Evolutionary conservation across 30 jellyfish, hydroid and myxozoan genomes (phyloP).

Genomic region (Morbakka virulenta): DNA sequence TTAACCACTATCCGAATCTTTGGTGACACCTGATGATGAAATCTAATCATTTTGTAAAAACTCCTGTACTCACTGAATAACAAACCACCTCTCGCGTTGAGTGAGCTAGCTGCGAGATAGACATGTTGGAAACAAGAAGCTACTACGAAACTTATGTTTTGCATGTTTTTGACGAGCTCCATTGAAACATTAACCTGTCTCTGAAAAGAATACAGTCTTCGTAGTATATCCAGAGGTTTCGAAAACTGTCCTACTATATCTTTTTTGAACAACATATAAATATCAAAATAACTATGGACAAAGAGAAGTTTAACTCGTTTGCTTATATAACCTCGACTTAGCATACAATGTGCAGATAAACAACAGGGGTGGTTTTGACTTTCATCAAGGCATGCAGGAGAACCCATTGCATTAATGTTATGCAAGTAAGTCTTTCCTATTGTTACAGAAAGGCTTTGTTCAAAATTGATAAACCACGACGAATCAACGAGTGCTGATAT

Average conservation of each 20-base stretch:
- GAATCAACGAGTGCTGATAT: slow-evolving; percentile 61
- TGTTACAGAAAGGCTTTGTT: slow-evolving; percentile 25
- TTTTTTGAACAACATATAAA: slow-evolving; percentile 21
- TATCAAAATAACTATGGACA: slow-evolving; percentile 58
- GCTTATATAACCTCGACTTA: slow-evolving; percentile 36
- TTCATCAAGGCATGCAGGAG: slow-evolving; percentile 58
- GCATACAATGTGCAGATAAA: slow-evolving; percentile 66
- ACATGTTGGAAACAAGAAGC: slow-evolving; percentile 86
- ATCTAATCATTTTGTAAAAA: slow-evolving; percentile 36
- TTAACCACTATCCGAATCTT: slow-evolving; percentile 36
- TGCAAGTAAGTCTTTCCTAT: background rate
- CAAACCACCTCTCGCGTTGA: slow-evolving; percentile 69
- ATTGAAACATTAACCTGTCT: slow-evolving; percentile 60
- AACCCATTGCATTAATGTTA: background rate
- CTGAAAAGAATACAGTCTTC: slow-evolving; percentile 63
- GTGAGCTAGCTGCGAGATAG: slow-evolving; percentile 66
- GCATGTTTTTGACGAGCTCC: slow-evolving; percentile 19
- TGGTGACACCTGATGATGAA: slow-evolving; percentile 54
- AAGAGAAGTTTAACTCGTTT: slow-evolving; percentile 33
- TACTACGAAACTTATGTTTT: slow-evolving; percentile 49
- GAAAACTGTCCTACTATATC: background rate
- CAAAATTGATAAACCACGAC: slow-evolving; percentile 75
- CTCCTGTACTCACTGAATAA: slow-evolving; percentile 40
- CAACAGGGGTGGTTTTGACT: slow-evolving; percentile 79
- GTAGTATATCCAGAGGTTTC: slow-evolving; percentile 23